phyloP scores from a whole-genome alignment of 2,888 invertebrate genomes.

The Mantis religiosa region DNA sequence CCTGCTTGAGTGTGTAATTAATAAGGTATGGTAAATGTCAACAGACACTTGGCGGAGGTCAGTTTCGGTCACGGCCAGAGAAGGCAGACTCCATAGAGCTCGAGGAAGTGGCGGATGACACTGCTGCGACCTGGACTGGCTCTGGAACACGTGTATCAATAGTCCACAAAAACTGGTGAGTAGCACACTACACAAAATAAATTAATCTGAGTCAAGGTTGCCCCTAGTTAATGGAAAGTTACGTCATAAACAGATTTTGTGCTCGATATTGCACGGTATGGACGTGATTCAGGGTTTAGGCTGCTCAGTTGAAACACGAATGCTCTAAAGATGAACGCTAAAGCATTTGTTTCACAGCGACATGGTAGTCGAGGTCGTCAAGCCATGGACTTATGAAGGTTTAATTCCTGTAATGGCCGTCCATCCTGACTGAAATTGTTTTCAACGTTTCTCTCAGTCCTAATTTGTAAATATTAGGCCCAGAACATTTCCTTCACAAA shows the following conservation, averaged over 20 bases:
- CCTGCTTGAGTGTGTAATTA: not conserved
- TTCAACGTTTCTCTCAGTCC: too few relatives aligned
- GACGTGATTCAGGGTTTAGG: too few relatives aligned
- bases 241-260: not conserved
- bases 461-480: too few relatives aligned
- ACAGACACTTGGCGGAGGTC: not conserved
- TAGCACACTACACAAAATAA: not conserved
- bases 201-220: not conserved
- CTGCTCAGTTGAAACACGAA: too few relatives aligned
- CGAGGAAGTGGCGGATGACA: not conserved
- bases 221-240: not conserved
- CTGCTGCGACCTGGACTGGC: not conserved
- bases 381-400: too few relatives aligned
- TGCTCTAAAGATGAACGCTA: too few relatives aligned
- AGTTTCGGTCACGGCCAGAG: not conserved
- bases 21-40: not conserved
- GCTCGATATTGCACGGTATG: not conserved
- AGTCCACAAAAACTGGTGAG: not conserved
- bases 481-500: too few relatives aligned
- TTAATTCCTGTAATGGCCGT: too few relatives aligned
- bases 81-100: not conserved
- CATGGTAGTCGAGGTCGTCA: too few relatives aligned
- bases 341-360: too few relatives aligned
- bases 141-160: not conserved
- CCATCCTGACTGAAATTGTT: too few relatives aligned